Conservation (phyloP, 1,140 invertebrate genomes). For the Matsumurasca onukii region DNA sequence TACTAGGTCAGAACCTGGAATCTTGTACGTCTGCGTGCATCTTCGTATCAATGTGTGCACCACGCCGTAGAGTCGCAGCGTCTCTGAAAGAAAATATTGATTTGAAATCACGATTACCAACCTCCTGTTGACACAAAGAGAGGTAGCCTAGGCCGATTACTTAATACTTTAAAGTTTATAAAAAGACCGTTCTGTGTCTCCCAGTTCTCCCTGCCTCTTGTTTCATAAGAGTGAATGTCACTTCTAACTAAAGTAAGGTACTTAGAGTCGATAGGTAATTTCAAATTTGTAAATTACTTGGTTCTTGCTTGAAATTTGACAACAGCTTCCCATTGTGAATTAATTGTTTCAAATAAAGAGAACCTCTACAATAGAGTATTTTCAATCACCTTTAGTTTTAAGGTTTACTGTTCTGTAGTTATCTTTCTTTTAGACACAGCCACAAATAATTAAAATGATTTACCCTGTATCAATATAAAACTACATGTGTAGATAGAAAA, state of each 20-base stretch:
- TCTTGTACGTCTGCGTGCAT: slow-evolving; percentile 32
- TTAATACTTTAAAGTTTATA: background rate
- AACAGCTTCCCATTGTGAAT: too few relatives aligned
- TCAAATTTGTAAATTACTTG: too few relatives aligned
- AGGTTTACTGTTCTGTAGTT: background rate
- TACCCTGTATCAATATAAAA: background rate
- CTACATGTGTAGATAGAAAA: background rate
- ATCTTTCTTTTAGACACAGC: background rate
- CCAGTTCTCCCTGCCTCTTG: too few relatives aligned
- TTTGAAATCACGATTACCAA: background rate
- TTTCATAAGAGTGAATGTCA: background rate
- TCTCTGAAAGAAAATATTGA: slow-evolving; percentile 38
- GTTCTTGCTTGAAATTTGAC: too few relatives aligned
- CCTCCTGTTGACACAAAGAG: background rate
- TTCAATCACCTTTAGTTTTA: too few relatives aligned
- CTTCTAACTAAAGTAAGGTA: background rate
- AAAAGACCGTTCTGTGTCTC: background rate
- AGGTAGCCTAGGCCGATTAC: background rate
- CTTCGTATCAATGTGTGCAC: slow-evolving; percentile 23
- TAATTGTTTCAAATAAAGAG: background rate
- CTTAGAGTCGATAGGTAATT: background rate
- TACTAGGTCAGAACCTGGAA: slow-evolving; percentile 35
- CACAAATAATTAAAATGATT: background rate
- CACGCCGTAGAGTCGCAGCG: slow-evolving; percentile 40
- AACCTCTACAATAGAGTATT: background rate